A percentile compares a stretch with the other conserved stretches of the same genome.
Evolutionary conservation across 2,113 vertebrate species (phyloP).

Genomic region (Sus scrofa): T2T-Sscrofa CM000820.6:97097001-97097500

Average conservation of each 20-base stretch:
- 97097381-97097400: neutral
- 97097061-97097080: neutral
- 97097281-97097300: neutral
- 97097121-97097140: neutral
- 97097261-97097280: rapidly evolving
- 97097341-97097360: neutral
- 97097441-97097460: neutral
- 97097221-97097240: rapidly evolving
- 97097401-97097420: neutral
- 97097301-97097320: neutral
- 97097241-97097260: neutral
- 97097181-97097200: rapidly evolving
- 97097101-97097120: neutral
- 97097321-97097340: neutral
- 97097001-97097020: neutral
- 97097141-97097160: rapidly evolving
- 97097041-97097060: neutral
- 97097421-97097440: neutral
- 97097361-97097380: neutral
- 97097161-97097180: rapidly evolving
- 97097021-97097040: neutral
- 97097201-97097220: rapidly evolving
- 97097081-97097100: rapidly evolving
- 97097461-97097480: rapidly evolving
- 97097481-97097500: neutral